A percentile compares a stretch with the other conserved stretches of the same genome.
Conservation (phyloP, 1,140 invertebrate genomes). For the Apis laboriosa region DNA sequence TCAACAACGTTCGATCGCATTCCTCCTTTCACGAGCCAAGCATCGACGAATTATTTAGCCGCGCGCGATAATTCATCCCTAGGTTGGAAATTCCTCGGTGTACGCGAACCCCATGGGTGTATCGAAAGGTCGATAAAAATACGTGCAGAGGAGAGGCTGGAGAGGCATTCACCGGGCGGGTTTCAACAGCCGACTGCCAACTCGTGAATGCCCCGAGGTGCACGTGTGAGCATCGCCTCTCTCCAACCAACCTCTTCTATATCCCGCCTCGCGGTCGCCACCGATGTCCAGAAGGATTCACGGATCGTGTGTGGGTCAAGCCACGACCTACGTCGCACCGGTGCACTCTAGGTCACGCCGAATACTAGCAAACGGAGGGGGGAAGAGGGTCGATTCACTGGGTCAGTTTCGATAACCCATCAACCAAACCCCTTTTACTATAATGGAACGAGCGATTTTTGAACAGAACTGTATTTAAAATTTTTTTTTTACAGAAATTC, state of each 20-base stretch:
- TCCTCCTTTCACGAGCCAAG: not conserved
- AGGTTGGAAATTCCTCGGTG: slow-evolving; percentile 30
- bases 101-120: slow-evolving; percentile 24
- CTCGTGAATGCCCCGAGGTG: slow-evolving; percentile 65
- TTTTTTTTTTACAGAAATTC: too few relatives aligned
- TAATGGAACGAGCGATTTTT: too few relatives aligned
- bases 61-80: slow-evolving; percentile 10
- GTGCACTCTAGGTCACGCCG: slow-evolving; percentile 22
- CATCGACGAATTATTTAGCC: not conserved
- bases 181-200: slow-evolving; percentile 68
- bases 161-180: slow-evolving; percentile 66
- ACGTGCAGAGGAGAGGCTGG: slow-evolving; percentile 45
- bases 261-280: slow-evolving; percentile 50
- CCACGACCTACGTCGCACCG: slow-evolving; percentile 69
- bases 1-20: not conserved
- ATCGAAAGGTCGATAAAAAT: slow-evolving; percentile 55
- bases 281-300: slow-evolving; percentile 7
- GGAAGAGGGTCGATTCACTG: slow-evolving; percentile 12
- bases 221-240: slow-evolving; percentile 65
- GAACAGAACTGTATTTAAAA: too few relatives aligned
- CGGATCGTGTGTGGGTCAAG: slow-evolving; percentile 71
- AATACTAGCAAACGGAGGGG: slow-evolving; percentile 19
- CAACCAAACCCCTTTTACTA: too few relatives aligned
- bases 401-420: slow-evolving; percentile 34
- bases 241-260: slow-evolving; percentile 48